Evolutionary conservation across 2,888 invertebrate genomes (phyloP), one percentile per base, ranked within the genome.

Genomic region (Seira ritae): DNA sequence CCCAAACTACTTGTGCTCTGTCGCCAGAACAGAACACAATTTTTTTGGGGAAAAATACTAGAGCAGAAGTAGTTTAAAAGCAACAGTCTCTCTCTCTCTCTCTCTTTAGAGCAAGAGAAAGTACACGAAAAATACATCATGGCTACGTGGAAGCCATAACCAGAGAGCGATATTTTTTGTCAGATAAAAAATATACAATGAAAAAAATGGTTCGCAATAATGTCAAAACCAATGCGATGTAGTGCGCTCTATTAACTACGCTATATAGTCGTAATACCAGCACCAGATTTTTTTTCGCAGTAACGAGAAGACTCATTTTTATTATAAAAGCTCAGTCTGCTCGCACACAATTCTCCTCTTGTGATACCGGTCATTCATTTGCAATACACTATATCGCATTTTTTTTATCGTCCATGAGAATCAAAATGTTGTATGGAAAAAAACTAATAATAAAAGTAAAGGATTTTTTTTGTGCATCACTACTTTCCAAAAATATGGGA

Each of bases 61-160:
- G n/a, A 74, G 42, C 67, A 72, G 66, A 65, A 73, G 65, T 71
- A 71, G 66, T 69, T 66, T 68, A 42, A 68, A 62, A 73, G 80
- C 80, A 81, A 81, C 80, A 81, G 80, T 81, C 65, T 80, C 74
- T 17, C 6, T 46, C 50, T 17, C 12, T 8, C n/a, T 17, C 22
- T 22, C 55, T 19, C 10, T 17, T 20, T 19, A 17, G n/a, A 17
- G 19, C 15, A 71, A 71, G n/a, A 46, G 60, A 15, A 23, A 65
- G 31, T 67, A 55, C 65, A 78, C 19, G 0, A 12, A 65, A 78
- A 78, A 71, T 65, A 71, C 70, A 70, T 78, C 65, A 74, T 19
- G 74, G 67, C n/a, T n/a, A n/a, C n/a, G n/a, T 66, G 60, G 50
- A 79, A 46, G 79, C 37, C 66, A 79, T 71, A 78, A 65, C 70